Evolutionary conservation across 2,888 invertebrate genomes (phyloP).

Genomic region (Volucella bombylans): DNA sequence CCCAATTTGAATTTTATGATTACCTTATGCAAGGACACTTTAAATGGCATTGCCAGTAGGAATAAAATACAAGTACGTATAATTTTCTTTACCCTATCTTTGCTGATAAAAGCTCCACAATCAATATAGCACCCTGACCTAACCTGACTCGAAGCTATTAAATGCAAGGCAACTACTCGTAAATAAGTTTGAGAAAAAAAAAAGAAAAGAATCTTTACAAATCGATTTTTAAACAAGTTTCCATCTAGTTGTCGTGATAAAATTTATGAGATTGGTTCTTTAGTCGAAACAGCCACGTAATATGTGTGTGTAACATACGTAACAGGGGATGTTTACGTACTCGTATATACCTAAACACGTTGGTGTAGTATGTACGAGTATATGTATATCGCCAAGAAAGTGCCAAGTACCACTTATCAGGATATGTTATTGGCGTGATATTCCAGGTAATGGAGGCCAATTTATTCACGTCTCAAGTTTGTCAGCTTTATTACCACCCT

Average conservation of each 20-base stretch:
- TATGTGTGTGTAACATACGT: neutral
- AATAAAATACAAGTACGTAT: neutral
- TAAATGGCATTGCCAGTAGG: neutral
- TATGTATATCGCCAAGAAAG: slow-evolving; percentile 16
- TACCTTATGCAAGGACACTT: slow-evolving; percentile 10
- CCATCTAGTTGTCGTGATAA: slow-evolving; percentile 55
- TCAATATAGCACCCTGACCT: slow-evolving; percentile 31
- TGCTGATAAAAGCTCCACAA: slow-evolving; percentile 28
- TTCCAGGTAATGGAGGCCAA: slow-evolving; percentile 64
- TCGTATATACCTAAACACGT: neutral
- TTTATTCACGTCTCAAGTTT: slow-evolving; percentile 56
- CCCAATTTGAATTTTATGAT: slow-evolving; percentile 24
- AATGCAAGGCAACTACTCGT: neutral
- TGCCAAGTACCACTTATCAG: slow-evolving; percentile 58
- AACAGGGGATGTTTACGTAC: neutral
- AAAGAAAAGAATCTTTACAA: slow-evolving; percentile 20
- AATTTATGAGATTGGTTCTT: slow-evolving; percentile 46
- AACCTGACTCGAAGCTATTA: slow-evolving; percentile 35
- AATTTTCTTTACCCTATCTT: slow-evolving; percentile 1
- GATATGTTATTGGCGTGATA: slow-evolving; percentile 64
- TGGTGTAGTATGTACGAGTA: neutral
- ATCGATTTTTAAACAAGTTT: slow-evolving; percentile 62
- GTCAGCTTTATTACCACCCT: slow-evolving; percentile 61
- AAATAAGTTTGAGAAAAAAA: slow-evolving; percentile 5
- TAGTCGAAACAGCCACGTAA: neutral